These are phyloP conservation scores for Planococcus citri DNA, from an alignment of 1,140 invertebrate genomes.

Conservation along the genomic window DNA sequence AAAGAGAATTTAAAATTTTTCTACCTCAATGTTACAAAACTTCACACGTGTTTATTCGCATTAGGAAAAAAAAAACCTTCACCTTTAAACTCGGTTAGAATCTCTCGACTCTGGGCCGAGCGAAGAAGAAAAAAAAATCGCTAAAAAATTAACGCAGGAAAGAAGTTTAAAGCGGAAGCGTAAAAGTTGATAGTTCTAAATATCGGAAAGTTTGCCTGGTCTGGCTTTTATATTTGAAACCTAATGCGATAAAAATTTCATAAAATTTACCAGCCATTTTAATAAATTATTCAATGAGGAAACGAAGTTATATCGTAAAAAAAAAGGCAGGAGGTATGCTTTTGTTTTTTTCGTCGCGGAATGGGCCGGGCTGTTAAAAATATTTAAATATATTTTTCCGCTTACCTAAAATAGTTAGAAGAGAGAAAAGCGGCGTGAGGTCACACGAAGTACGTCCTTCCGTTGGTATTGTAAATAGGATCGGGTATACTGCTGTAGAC, in stretches of 20 bases:
- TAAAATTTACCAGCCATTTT: background rate
- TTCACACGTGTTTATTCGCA: too few species aligned
- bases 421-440: background rate
- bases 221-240: too few species aligned
- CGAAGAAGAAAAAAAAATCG: background rate
- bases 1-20: too few species aligned
- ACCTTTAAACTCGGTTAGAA: too few species aligned
- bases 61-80: too few species aligned
- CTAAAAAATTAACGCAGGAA: background rate
- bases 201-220: too few species aligned
- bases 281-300: background rate
- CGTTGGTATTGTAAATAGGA: conserved; percentile 32
- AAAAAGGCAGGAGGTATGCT: background rate
- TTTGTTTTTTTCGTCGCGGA: background rate
- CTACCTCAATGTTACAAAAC: too few species aligned
- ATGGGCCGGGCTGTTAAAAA: background rate
- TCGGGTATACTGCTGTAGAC: conserved; percentile 44
- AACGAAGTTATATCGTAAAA: background rate
- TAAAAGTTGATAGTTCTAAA: background rate
- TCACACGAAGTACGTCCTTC: conserved; percentile 30
- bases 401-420: background rate
- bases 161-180: background rate
- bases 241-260: conserved; percentile 7
- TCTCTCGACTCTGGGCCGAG: too few species aligned
- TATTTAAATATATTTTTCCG: background rate